Evolutionary conservation across 2,797 vertebrate species (phyloP), one percentile per base, ranked within the genome.

Genomic region (Pseudochirops corinnae): DNA sequence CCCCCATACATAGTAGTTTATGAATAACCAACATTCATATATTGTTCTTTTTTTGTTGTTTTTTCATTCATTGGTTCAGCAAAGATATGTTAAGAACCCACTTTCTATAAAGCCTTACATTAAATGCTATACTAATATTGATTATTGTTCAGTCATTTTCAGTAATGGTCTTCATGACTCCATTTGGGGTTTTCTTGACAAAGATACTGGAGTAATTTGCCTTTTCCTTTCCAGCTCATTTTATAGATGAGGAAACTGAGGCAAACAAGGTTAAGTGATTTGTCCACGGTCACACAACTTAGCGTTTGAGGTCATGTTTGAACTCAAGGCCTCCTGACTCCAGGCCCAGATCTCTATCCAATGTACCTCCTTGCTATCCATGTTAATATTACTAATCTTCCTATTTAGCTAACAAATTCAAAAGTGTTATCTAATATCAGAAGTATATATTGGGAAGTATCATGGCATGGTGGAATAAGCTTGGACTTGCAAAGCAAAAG

Each of bases 401-500:
- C 62, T n/a, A 67, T 67, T 67, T 67, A 67, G 33, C 33, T n/a
- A n/a, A 67, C 62, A 67, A 16, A 67, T 67, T 67, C 33, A 18
- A n/a, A 67, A 67, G 62, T 16, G 33, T 26, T n/a, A n/a, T n/a
- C n/a, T 67, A 67, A 67, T 67, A 67, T n/a, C 62, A 67, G 33
- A 67, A 4, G 62, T 67, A 33, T 5, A 33, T 55, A 31, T 91
- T 56, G 33, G 93, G 96, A 93, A n/a, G 57, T 39, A 56, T 87
- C 33, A 33, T 93, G 74, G n/a, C 26, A 91, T 5, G 87, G 12
- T 56, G 39, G 26, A n/a, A 91, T 62, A 94, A 92, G 46, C 92
- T 28, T n/a, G 62, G 55, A 96, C 94, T 53, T 57, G 57, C 91
- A 57, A 92, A 24, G 96, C 58, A 91, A 3, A 55, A 93, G 55